phyloP scores from a whole-genome alignment of 2,113 vertebrate species.

The Gasterosteus aculeatus region DNA sequence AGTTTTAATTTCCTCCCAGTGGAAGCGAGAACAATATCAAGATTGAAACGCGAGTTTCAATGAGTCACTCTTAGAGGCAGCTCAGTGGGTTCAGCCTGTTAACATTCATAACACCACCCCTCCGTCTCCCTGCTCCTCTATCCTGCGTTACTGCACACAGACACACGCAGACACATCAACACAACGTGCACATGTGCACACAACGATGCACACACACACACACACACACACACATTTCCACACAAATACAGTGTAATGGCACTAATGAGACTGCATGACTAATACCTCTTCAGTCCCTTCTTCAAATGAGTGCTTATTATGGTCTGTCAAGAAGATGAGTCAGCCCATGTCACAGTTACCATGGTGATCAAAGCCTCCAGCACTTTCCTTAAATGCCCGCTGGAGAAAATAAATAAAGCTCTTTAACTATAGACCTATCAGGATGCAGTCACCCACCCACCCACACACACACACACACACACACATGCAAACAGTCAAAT shows the following conservation, averaged over 20 bases:
- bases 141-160: constrained; percentile 29
- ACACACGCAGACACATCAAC: constrained; percentile 32
- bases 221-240: constrained; percentile 40
- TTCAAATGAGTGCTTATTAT: constrained; percentile 76
- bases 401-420: constrained; percentile 69
- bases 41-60: constrained; percentile 62
- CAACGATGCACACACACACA: neutral
- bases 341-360: constrained; percentile 68
- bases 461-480: neutral
- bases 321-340: constrained; percentile 77
- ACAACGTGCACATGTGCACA: constrained; percentile 19
- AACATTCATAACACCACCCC: constrained; percentile 60
- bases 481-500: constrained; percentile 2
- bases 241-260: constrained; percentile 59
- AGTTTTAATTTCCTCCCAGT: constrained; percentile 72
- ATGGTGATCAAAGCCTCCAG: constrained; percentile 70
- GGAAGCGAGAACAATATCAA: constrained; percentile 66
- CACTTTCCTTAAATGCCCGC: constrained; percentile 62
- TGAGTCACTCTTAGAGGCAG: constrained; percentile 61
- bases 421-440: constrained; percentile 61
- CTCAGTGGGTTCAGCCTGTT: constrained; percentile 58
- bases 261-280: constrained; percentile 73
- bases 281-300: constrained; percentile 69
- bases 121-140: constrained; percentile 34
- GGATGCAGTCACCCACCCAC: constrained; percentile 24